Conservation (phyloP, 30 jellyfish, hydroid and myxozoan genomes). For the Calvadosia cruxmelitensis region DNA sequence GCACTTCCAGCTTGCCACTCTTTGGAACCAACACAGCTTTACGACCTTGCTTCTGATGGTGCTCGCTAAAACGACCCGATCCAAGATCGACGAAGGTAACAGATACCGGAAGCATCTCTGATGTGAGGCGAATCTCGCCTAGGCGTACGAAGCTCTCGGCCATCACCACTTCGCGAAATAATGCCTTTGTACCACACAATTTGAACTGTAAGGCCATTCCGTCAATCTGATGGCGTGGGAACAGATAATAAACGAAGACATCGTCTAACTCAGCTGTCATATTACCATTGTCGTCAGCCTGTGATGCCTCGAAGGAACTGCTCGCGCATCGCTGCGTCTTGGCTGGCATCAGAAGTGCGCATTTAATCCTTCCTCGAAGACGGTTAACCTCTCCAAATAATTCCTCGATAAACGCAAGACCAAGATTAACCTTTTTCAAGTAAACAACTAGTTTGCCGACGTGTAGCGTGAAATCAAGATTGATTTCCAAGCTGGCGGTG, state of each 20-base stretch:
- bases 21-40: conserved; percentile 82
- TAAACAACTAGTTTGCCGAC: conserved; percentile 85
- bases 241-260: conserved; percentile 60
- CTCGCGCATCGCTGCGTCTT: conserved; percentile 66
- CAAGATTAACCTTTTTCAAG: conserved; percentile 53
- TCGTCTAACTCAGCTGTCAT: conserved; percentile 78
- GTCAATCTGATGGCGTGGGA: conserved; percentile 69
- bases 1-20: conserved; percentile 75
- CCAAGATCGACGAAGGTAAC: conserved; percentile 58
- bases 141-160: conserved; percentile 76
- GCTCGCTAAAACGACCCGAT: conserved; percentile 16
- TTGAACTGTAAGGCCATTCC: conserved; percentile 77
- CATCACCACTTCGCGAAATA: conserved; percentile 62
- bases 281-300: conserved; percentile 15
- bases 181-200: conserved; percentile 43
- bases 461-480: conserved; percentile 75
- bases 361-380: conserved; percentile 62
- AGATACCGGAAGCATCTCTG: conserved; percentile 88
- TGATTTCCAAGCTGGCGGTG: conserved; percentile 58
- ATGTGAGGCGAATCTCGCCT: conserved; percentile 66
- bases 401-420: conserved; percentile 60
- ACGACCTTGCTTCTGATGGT: conserved; percentile 27
- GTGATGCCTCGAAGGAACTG: conserved; percentile 62
- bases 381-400: conserved; percentile 45
- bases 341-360: conserved; percentile 67